Evolutionary conservation across 2,113 vertebrate genomes (phyloP).

Genomic region (Pyrgilauda ruficollis): DNA sequence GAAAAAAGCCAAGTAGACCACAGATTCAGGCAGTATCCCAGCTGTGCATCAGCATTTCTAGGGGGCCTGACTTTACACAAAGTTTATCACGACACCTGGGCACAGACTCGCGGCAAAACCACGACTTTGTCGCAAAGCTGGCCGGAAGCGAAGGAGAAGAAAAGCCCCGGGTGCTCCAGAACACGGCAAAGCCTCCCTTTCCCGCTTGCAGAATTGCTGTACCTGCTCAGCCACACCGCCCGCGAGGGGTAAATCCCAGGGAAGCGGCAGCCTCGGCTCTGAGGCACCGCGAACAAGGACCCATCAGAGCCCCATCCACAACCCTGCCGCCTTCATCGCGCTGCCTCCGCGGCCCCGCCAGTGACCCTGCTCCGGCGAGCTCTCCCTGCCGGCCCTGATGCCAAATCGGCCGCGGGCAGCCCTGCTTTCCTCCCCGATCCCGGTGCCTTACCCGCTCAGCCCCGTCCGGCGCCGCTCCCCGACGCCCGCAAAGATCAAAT

Average conservation of each 20-base stretch:
- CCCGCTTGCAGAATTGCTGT: not conserved
- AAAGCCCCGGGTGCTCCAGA: rapidly evolving
- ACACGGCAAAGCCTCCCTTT: rapidly evolving
- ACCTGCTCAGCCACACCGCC: not conserved
- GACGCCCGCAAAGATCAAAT: not conserved
- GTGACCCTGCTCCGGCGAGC: not conserved
- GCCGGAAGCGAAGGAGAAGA: rapidly evolving
- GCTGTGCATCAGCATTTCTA: not conserved
- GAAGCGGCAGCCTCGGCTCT: not conserved
- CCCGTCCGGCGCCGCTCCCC: rapidly evolving
- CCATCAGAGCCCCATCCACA: not conserved
- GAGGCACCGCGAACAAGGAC: rapidly evolving
- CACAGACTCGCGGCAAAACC: not conserved
- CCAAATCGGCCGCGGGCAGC: rapidly evolving
- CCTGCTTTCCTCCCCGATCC: rapidly evolving
- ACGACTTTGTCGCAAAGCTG: no score
- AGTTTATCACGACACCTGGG: rapidly evolving
- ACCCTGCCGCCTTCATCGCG: no score
- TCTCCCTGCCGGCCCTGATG: no score
- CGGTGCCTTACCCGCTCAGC: not conserved
- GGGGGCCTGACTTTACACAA: rapidly evolving
- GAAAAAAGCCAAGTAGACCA: not conserved
- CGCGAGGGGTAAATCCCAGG: not conserved
- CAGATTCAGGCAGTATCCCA: not conserved
- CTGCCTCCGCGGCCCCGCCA: not conserved